Percentiles rank a stretch among this genome's conserved stretches.
Conservation (phyloP, 2,113 vertebrate species). For the Pteruthius melanotis region DNA sequence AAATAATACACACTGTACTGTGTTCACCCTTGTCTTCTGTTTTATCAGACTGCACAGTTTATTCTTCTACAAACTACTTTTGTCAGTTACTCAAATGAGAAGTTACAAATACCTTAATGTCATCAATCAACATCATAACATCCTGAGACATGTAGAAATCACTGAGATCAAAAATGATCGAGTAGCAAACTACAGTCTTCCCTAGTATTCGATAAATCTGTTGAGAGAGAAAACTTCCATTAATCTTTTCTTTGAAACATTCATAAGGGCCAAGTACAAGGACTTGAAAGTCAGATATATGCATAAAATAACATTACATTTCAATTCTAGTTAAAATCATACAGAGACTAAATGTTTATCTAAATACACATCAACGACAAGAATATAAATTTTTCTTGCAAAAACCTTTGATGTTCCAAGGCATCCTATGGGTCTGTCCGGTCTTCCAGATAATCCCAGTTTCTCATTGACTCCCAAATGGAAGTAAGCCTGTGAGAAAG, state of each 20-base stretch:
- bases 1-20: neutral
- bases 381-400: neutral
- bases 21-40: neutral
- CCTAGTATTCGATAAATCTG: conserved; percentile 97
- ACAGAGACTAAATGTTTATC: neutral
- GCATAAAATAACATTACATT: neutral
- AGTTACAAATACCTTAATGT: conserved; percentile 88
- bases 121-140: conserved; percentile 96
- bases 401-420: conserved; percentile 95
- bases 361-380: neutral
- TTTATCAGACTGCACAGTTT: neutral
- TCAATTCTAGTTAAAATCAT: neutral
- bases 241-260: neutral
- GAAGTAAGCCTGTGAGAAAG: conserved; percentile 87
- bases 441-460: conserved; percentile 91
- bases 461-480: conserved; percentile 93
- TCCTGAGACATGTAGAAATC: conserved; percentile 99
- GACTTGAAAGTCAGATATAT: neutral
- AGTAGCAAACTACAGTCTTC: conserved; percentile 97
- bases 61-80: neutral
- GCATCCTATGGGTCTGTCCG: conserved; percentile 92
- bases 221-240: neutral
- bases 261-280: neutral
- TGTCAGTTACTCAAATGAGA: neutral
- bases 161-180: conserved; percentile 97